Conservation (phyloP, 1,140 invertebrate genomes). For the Oryctes rhinoceros region DNA sequence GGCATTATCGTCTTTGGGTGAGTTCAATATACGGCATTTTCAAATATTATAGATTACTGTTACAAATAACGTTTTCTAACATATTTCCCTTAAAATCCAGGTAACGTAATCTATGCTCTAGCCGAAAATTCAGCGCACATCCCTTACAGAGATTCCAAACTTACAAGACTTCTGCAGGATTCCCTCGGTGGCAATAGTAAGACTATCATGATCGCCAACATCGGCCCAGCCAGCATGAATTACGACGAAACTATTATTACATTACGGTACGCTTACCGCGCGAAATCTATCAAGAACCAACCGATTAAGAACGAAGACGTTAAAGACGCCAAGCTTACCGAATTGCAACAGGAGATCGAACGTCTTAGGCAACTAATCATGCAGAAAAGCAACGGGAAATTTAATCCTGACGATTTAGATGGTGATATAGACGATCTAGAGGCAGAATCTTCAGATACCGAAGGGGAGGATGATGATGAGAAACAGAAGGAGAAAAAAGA, state of each 20-base stretch:
- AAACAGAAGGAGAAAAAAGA: constrained; percentile 53
- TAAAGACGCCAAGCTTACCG: constrained; percentile 58
- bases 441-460: constrained; percentile 47
- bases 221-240: constrained; percentile 95
- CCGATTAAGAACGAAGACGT: constrained; percentile 96
- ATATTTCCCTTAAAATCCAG: constrained; percentile 58
- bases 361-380: constrained; percentile 56
- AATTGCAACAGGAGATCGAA: constrained; percentile 58
- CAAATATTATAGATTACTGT: too few species aligned
- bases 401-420: not conserved
- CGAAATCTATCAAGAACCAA: constrained; percentile 95
- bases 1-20: constrained; percentile 89
- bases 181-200: constrained; percentile 95
- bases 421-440: constrained; percentile 25
- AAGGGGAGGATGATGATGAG: constrained; percentile 50
- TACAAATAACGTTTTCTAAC: not conserved
- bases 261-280: constrained; percentile 89
- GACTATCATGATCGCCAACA: constrained; percentile 97
- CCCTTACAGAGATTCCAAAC: constrained; percentile 94
- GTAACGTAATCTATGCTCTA: constrained; percentile 94
- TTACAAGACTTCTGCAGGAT: constrained; percentile 92
- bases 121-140: constrained; percentile 89
- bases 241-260: constrained; percentile 96
- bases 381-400: constrained; percentile 54
- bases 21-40: constrained; percentile 49